Evolutionary conservation across 2,113 vertebrate species (phyloP).

Genomic region (Pitta sordida): DNA sequence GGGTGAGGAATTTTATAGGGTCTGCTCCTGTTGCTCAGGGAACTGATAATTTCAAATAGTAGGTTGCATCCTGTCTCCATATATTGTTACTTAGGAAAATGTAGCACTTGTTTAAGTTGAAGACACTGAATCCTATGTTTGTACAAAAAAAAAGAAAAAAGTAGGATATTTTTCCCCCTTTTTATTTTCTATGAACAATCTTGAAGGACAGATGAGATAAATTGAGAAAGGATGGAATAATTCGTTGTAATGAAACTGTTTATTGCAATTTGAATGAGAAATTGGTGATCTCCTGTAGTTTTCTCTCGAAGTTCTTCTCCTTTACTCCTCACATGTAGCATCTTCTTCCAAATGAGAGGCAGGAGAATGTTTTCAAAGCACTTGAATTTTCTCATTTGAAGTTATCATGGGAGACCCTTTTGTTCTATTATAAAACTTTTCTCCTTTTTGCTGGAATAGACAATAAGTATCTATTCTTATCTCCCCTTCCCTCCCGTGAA

Average conservation of each 20-base stretch:
- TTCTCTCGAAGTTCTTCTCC: not conserved
- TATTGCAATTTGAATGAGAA: not conserved
- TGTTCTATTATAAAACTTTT: no score
- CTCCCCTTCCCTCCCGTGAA: no score
- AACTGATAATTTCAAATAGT: not conserved
- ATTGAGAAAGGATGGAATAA: not conserved
- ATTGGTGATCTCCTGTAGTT: not conserved
- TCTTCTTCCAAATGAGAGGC: not conserved
- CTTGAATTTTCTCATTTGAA: not conserved
- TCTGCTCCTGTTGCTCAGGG: not conserved
- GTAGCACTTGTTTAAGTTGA: not conserved
- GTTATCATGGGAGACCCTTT: no score
- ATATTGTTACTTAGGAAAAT: not conserved
- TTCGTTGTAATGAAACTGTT: not conserved
- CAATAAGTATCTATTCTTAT: no score
- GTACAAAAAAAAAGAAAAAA: not conserved
- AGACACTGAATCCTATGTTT: not conserved
- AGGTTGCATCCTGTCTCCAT: not conserved
- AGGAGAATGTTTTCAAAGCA: not conserved
- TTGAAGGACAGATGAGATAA: not conserved
- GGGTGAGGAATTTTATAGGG: not conserved
- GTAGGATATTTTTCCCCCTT: fast-evolving
- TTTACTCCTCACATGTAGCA: not conserved
- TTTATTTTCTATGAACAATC: not conserved
- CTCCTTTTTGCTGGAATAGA: no score